Conservation (phyloP, 2,113 vertebrate species). For the Psophia crepitans region DNA sequence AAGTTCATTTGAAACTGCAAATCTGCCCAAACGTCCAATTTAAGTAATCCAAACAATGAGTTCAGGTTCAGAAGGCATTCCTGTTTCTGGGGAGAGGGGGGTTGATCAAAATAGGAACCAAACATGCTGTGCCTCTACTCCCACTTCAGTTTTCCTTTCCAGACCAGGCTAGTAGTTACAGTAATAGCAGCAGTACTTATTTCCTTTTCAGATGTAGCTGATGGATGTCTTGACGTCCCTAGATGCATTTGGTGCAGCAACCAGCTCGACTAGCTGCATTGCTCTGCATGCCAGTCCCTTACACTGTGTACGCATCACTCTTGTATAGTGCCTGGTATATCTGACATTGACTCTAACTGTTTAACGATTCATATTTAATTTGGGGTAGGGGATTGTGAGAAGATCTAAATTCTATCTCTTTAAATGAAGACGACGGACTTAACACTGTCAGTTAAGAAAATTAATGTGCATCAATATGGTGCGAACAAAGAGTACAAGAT, state of each 20-base stretch:
- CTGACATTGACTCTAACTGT: neutral
- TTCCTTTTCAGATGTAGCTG: neutral
- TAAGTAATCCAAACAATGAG: neutral
- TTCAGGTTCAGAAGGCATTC: neutral
- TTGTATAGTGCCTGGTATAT: neutral
- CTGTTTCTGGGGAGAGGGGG: neutral
- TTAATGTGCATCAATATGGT: neutral
- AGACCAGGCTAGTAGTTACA: neutral
- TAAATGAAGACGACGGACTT: neutral
- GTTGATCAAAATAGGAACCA: neutral
- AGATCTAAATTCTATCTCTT: neutral
- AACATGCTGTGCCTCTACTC: neutral
- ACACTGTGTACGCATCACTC: neutral
- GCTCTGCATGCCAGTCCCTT: neutral
- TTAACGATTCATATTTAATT: neutral
- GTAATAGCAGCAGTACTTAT: neutral
- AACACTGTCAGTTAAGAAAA: neutral
- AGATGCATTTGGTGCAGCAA: neutral
- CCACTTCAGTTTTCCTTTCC: neutral
- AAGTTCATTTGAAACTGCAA: slow-evolving; percentile 1
- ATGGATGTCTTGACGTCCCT: neutral
- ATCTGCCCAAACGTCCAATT: neutral
- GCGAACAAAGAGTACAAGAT: neutral
- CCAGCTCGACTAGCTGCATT: neutral
- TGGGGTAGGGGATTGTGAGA: neutral